Conservation (phyloP, 2,113 vertebrate genomes). For the Mastomys coucha region DNA sequence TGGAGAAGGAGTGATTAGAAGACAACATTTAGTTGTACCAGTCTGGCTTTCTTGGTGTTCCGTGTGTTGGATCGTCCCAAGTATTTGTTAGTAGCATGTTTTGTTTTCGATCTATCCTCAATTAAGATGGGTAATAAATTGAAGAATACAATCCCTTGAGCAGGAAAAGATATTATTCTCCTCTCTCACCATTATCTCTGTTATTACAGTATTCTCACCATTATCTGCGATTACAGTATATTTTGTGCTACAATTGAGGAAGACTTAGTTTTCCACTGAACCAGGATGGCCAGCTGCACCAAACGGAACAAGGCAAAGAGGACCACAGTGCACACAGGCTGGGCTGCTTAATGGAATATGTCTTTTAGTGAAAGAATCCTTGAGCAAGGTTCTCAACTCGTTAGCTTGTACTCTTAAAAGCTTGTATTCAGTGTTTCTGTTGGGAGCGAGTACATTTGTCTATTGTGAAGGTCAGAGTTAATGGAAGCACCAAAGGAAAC, state of each 20-base stretch:
- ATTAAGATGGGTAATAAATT: not conserved
- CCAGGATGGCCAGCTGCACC: not conserved
- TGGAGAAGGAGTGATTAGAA: not conserved
- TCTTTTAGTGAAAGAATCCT: not conserved
- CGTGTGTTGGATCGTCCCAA: not conserved
- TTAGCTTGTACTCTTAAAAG: constrained; percentile 32
- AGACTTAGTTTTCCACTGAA: not conserved
- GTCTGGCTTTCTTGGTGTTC: not conserved
- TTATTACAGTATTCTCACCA: not conserved
- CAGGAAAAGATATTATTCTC: not conserved
- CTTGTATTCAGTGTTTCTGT: not conserved
- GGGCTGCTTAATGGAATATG: not conserved
- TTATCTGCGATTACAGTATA: not conserved
- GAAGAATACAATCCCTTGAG: not conserved
- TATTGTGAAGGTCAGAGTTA: constrained; percentile 14
- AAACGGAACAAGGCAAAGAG: not conserved
- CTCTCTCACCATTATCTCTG: not conserved
- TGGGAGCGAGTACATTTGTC: not conserved
- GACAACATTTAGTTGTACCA: not conserved
- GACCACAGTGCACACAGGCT: not conserved
- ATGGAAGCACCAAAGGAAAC: constrained; percentile 32
- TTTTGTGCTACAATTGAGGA: not conserved
- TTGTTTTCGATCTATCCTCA: not conserved
- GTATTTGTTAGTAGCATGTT: not conserved
- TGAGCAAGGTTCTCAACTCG: constrained; percentile 33